Conservation (phyloP, 2,888 invertebrate genomes). For the Argyra leucocephala region DNA sequence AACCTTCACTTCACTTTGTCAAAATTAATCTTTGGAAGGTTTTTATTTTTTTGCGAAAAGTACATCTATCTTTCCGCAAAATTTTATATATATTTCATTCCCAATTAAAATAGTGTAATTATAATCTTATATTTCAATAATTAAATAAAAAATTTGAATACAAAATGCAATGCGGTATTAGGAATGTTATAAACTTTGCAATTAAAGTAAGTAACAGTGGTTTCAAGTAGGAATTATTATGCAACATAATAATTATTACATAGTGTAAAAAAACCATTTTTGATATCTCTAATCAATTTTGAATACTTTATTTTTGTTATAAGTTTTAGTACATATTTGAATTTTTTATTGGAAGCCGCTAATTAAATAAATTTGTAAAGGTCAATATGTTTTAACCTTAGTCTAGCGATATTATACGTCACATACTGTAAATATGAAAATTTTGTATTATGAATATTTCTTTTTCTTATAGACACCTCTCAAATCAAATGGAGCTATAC, state of each 20-base stretch:
- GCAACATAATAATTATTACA: background rate
- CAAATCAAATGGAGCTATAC: slow-evolving; percentile 38
- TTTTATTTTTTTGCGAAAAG: background rate
- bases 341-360: too few species aligned
- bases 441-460: slow-evolving; percentile 2
- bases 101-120: background rate
- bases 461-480: slow-evolving; percentile 32
- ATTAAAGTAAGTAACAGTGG: slow-evolving; percentile 18
- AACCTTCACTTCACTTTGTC: background rate
- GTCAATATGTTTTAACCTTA: background rate
- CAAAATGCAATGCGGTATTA: slow-evolving; percentile 22
- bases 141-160: background rate
- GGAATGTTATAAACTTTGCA: slow-evolving; percentile 17
- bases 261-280: too few species aligned
- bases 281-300: too few species aligned
- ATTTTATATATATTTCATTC: background rate
- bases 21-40: background rate
- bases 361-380: background rate
- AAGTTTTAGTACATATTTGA: too few species aligned
- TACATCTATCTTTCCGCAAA: background rate
- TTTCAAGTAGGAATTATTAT: background rate
- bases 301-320: too few species aligned
- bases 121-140: background rate
- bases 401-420: background rate
- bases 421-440: background rate